phyloP scores from a whole-genome alignment of 2,888 invertebrate species.

The Mechanitis messenoides region DNA sequence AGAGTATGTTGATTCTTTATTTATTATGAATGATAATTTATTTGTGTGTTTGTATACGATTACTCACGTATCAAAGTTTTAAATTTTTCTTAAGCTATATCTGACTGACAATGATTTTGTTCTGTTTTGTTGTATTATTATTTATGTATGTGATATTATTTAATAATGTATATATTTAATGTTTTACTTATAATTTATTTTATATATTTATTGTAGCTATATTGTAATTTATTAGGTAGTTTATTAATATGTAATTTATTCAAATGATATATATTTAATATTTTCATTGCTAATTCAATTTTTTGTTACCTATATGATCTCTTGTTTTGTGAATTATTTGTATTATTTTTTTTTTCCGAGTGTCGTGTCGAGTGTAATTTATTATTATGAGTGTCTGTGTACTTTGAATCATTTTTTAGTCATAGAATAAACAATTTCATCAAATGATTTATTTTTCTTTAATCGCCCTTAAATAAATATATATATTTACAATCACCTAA shows the following conservation, averaged over 20 bases:
- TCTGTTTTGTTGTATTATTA: slow-evolving; percentile 33
- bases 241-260: neutral
- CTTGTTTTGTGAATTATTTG: slow-evolving; percentile 18
- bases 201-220: slow-evolving; percentile 11
- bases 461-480: neutral
- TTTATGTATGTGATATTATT: slow-evolving; percentile 28
- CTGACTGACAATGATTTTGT: slow-evolving; percentile 58
- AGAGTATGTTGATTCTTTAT: slow-evolving; percentile 30
- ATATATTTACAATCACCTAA: neutral
- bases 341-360: slow-evolving; percentile 12
- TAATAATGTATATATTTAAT: slow-evolving; percentile 10
- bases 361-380: slow-evolving; percentile 31
- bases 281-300: slow-evolving; percentile 13
- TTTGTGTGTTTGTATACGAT: slow-evolving; percentile 41
- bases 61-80: slow-evolving; percentile 25
- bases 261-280: slow-evolving; percentile 3
- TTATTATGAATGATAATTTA: slow-evolving; percentile 44
- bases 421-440: slow-evolving; percentile 39
- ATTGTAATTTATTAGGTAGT: neutral
- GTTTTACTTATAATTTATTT: slow-evolving; percentile 15
- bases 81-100: slow-evolving; percentile 40
- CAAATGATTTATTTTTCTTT: slow-evolving; percentile 23
- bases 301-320: slow-evolving; percentile 24
- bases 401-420: slow-evolving; percentile 31
- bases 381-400: slow-evolving; percentile 40